phyloP scores from a whole-genome alignment of 2,888 invertebrate species.

The Noctua fimbriata region DNA sequence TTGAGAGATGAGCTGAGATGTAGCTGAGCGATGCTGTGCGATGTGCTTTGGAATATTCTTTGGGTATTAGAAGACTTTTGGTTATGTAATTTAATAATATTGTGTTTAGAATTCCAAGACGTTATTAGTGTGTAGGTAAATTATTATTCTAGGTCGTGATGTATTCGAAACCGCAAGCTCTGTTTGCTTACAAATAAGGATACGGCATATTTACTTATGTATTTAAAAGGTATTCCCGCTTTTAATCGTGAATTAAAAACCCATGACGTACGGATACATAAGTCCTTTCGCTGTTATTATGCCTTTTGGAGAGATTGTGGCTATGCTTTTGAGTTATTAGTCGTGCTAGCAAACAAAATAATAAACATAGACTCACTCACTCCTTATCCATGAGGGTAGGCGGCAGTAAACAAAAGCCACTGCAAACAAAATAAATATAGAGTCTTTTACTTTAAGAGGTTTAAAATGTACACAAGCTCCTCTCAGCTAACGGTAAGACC shows the following conservation, averaged over 20 bases:
- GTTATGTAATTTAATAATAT: neutral
- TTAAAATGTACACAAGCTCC: conserved; percentile 11
- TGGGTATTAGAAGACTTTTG: too few relatives aligned
- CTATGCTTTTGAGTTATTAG: neutral
- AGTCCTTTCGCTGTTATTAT: neutral
- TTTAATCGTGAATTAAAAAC: neutral
- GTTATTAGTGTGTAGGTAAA: neutral
- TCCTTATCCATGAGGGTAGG: neutral
- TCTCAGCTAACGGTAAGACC: conserved; percentile 50
- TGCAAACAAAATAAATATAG: neutral
- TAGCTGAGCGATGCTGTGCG: conserved; percentile 9
- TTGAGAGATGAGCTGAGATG: conserved; percentile 30
- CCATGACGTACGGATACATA: neutral
- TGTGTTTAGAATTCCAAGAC: neutral
- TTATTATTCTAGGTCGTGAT: conserved; percentile 2
- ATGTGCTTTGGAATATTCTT: neutral
- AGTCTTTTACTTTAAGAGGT: neutral
- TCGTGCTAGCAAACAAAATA: neutral
- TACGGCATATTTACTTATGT: neutral
- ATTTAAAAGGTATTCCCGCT: neutral
- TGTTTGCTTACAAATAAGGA: conserved; percentile 15
- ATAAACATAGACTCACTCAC: neutral
- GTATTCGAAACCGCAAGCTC: conserved; percentile 15
- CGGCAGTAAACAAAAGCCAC: neutral
- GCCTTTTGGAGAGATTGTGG: neutral